phyloP scores from a whole-genome alignment of 2,797 vertebrate genomes.

The Falco rusticolus region DNA sequence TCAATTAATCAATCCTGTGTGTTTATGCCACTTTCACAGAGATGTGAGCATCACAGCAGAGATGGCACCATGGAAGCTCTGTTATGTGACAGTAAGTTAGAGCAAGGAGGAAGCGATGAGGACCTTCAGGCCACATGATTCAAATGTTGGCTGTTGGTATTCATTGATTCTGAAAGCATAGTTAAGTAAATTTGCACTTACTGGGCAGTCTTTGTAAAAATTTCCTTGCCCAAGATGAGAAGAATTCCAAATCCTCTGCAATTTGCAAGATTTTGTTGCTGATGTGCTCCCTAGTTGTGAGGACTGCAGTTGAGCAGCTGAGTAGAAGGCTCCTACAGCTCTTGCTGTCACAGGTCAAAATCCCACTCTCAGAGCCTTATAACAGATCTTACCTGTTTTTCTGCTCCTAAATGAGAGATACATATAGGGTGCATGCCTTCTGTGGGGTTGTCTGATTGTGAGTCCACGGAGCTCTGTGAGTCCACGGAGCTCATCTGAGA shows the following conservation, averaged over 20 bases:
- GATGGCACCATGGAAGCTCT: not conserved
- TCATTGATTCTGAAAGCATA: not conserved
- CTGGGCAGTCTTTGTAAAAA: not conserved
- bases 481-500: not conserved
- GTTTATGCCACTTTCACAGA: not conserved
- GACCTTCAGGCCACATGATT: not conserved
- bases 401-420: not conserved
- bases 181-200: not conserved
- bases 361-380: not conserved
- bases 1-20: not conserved
- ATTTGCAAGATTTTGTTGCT: not conserved
- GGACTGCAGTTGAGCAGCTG: not conserved
- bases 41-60: not conserved
- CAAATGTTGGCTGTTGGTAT: not conserved
- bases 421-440: not conserved
- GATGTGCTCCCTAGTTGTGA: not conserved
- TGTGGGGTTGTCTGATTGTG: not conserved
- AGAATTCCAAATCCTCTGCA: not conserved
- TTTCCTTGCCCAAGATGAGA: not conserved
- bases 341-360: not conserved
- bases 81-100: not conserved
- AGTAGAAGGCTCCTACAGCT: not conserved
- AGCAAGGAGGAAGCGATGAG: not conserved
- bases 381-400: not conserved
- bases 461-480: not conserved